Evolutionary conservation across 2,113 vertebrate genomes (phyloP), one percentile per base, ranked within the genome.

Genomic region (Arenaria interpres): DNA sequence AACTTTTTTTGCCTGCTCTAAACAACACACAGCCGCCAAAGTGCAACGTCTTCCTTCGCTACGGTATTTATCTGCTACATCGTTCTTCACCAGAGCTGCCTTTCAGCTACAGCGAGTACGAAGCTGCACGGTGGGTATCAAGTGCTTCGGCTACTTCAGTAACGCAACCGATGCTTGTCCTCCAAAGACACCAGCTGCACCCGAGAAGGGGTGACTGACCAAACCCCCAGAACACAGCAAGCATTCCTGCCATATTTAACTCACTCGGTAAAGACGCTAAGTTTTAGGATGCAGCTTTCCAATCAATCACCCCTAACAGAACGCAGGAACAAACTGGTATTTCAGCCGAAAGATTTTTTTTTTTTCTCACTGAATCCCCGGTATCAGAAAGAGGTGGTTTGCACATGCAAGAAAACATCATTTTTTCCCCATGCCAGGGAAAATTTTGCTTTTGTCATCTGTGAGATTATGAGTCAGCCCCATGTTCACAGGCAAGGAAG

Each of bases 11-110:
- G 74, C n/a, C 67, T 21, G 51, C 88, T 59, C 21, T 5, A 51
- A 77, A 46, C 21, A 78, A 32, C 74, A 35, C 15, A 3, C 21
- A 13, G 68, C 7, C 7, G 62, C 63, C 88, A 25, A 33, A 74
- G 68, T 33, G 2, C 80, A 59, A 10, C 74, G 25, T 39, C 79
- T 62, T 25, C 16, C 77, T 80, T 54, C 57, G 2, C 41, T 54
- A 0, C 51, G 39, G 14, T 41, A 63, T 66, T 91, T 75, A 28
- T 1, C 57, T 5, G 21, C 56, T 10, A 0, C 0, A 1, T 1
- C 2, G 14, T 1, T 11, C n/a, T n/a, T 16, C 1, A 3, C 14
- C 72, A 27, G 63, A 39, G 72, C 28, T 8, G n/a, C 79, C 39
- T 62, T 74, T 59, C 68, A 71, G 39, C 37, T 56, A n/a, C 72